These are phyloP conservation scores for Hylaeus volcanicus DNA, from an alignment of 1,140 invertebrate species.

Conservation along the genomic window DNA sequence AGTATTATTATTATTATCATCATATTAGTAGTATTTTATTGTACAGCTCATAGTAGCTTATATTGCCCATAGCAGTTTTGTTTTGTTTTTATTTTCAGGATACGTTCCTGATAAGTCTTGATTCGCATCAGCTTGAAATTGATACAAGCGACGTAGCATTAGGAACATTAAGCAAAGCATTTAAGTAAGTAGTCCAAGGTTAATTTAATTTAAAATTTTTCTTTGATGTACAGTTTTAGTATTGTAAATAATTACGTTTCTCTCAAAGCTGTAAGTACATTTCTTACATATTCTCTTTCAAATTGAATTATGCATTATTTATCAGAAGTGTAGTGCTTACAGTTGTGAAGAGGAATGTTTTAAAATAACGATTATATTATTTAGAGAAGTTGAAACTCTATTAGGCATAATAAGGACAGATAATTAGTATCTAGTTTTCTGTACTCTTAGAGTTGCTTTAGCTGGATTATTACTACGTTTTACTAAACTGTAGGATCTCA, in stretches of 20 bases:
- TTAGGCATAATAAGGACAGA: neutral
- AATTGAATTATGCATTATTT: neutral
- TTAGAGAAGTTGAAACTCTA: neutral
- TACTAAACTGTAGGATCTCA: slow-evolving; percentile 5
- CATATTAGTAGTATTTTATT: neutral
- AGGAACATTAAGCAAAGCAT: slow-evolving; percentile 92
- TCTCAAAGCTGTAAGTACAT: slow-evolving; percentile 30
- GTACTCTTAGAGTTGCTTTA: slow-evolving; percentile 9
- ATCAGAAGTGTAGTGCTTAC: slow-evolving; percentile 7
- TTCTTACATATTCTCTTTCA: neutral
- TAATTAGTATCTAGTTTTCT: neutral
- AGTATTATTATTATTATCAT: slow-evolving; percentile 1
- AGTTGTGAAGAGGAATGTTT: slow-evolving; percentile 31
- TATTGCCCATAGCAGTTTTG: slow-evolving; percentile 2
- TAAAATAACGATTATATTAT: neutral
- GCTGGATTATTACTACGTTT: slow-evolving; percentile 28
- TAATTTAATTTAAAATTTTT: neutral
- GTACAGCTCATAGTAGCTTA: neutral
- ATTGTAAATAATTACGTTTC: slow-evolving; percentile 17
- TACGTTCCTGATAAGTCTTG: slow-evolving; percentile 87
- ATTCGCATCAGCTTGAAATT: slow-evolving; percentile 90
- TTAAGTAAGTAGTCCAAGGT: slow-evolving; percentile 81
- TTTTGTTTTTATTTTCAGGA: slow-evolving; percentile 82
- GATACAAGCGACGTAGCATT: slow-evolving; percentile 91
- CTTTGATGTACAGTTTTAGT: slow-evolving; percentile 14